Conservation (phyloP, 2,797 vertebrate genomes). For the Crotalus adamanteus region DNA sequence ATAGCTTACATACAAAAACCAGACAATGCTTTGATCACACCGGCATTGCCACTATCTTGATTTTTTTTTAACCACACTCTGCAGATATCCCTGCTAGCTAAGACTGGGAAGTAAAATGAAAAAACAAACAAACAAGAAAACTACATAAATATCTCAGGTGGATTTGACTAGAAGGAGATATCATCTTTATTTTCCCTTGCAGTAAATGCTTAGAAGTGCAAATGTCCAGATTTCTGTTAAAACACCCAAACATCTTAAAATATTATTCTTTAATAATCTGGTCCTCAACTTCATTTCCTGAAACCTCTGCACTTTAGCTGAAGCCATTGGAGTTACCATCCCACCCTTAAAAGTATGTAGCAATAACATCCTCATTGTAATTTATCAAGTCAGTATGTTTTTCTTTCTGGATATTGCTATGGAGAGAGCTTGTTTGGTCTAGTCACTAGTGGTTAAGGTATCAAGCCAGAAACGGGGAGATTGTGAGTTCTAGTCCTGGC, state of each 20-base stretch:
- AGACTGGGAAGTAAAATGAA: not conserved
- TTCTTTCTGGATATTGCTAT: not conserved
- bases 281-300: not conserved
- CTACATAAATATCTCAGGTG: not conserved
- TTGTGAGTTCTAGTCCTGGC: not conserved
- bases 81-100: not conserved
- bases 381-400: not conserved
- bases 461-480: not conserved
- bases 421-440: not conserved
- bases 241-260: not conserved
- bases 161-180: not conserved
- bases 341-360: not conserved
- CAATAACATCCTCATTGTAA: not conserved
- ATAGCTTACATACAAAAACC: not conserved
- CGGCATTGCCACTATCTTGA: not conserved
- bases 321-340: not conserved
- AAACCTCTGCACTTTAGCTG: not conserved
- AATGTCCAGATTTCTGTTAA: not conserved
- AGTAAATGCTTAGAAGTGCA: not conserved
- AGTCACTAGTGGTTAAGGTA: not conserved
- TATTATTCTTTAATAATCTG: not conserved
- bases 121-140: not conserved
- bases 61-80: not conserved
- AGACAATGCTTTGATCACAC: rapidly evolving
- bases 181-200: not conserved